phyloP scores from a whole-genome alignment of 2,797 vertebrate species.

The Paedocypris micromegethes region DNA sequence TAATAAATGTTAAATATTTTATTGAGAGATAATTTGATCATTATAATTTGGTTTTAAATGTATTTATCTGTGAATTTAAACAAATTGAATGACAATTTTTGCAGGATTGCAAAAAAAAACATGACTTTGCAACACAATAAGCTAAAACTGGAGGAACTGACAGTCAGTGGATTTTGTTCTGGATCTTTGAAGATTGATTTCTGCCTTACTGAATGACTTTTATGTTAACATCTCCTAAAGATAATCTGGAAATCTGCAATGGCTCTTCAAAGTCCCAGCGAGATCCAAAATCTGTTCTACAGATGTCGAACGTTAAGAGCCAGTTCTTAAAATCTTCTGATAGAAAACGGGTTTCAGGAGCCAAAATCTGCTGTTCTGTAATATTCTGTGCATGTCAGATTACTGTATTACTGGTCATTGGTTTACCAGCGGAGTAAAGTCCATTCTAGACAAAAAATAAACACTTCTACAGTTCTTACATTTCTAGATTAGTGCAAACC shows the following conservation, averaged over 20 bases:
- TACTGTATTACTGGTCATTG: constrained; percentile 53
- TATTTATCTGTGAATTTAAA: no score
- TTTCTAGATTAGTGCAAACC: constrained; percentile 48
- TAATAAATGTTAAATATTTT: no score
- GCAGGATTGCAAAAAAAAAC: no score
- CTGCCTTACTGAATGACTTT: not conserved
- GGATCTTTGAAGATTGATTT: no score
- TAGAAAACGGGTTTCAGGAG: constrained; percentile 26
- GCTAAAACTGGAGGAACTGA: no score
- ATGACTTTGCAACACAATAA: no score
- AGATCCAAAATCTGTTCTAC: constrained; percentile 45
- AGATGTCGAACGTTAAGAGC: constrained; percentile 48
- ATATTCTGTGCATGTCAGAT: constrained; percentile 27
- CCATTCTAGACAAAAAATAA: constrained; percentile 28
- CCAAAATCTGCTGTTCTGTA: constrained; percentile 11
- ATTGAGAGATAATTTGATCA: no score
- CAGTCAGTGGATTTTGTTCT: no score
- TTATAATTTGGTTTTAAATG: no score
- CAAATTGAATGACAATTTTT: no score
- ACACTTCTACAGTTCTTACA: constrained; percentile 57
- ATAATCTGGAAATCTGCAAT: constrained; percentile 34
- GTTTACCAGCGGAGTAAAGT: constrained; percentile 54
- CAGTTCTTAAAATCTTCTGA: constrained; percentile 40
- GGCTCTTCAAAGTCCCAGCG: constrained; percentile 21
- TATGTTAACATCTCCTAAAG: constrained; percentile 35